Evolutionary conservation across 2,888 invertebrate species (phyloP), one percentile per base, ranked within the genome.

Genomic region (Zygaena filipendulae): DNA sequence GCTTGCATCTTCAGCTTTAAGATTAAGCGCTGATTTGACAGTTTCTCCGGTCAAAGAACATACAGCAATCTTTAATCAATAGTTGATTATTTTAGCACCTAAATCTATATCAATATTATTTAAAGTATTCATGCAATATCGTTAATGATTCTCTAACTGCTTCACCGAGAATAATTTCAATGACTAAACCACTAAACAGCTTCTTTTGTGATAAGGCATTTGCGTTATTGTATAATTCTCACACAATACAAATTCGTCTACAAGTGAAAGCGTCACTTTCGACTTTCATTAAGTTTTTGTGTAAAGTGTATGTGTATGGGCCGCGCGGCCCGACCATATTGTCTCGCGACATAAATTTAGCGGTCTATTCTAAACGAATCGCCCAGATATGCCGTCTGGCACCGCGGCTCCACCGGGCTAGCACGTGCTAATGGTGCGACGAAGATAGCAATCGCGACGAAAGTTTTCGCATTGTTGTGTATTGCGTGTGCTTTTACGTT

Each of bases 201-300:
- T n/a, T n/a, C n/a, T n/a, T n/a, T n/a, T n/a, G n/a, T n/a, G n/a
- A n/a, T n/a, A n/a, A n/a, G n/a, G n/a, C n/a, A n/a, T n/a, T 16
- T 16, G 4, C 4, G 16, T 16, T 16, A 7, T 16, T 16, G 16
- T 16, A 16, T 7, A 16, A 16, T 16, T 16, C 7, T 6, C 52
- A 47, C 55, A 55, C 59, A 59, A 59, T 61, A 68, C 69, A 64
- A 66, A 64, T 60, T 59, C 52, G 63, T 52, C 58, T 59, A 59
- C 71, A 57, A 77, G 77, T 77, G 77, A 79, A 79, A 79, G 77
- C 70, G 64, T 66, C 53, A 71, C 77, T 79, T 75, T 79, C 77
- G 62, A 75, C 75, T 75, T 75, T 75, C 77, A 66, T 77, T 72
- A 64, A 62, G 66, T 75, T 77, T 77, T 77, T 77, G 74, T 75